Evolutionary conservation across 2,797 vertebrate species (phyloP), one percentile per base, ranked within the genome.

Genomic region (Rhynchonycteris naso): DNA sequence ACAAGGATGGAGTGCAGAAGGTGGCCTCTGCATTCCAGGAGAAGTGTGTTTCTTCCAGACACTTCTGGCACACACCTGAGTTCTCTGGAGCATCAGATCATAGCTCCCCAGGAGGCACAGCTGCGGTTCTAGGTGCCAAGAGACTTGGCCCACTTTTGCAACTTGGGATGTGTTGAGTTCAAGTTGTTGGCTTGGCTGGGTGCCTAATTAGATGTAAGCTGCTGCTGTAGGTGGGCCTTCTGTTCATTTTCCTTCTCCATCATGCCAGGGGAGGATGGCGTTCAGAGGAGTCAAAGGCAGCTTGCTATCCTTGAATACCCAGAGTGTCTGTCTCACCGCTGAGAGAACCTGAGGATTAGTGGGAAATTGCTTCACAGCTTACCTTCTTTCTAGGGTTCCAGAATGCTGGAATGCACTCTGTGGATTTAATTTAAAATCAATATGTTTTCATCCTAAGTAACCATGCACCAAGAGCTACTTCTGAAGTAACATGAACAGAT

Each of bases 381-480:
- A 63, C 28, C 78, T 85, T 54, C 59, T 65, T 61, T 15, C 7
- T 43, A 13, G 50, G 65, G 56, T 38, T 76, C 59, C 26, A 15
- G 56, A 15, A 66, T 56, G 58, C n/a, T 65, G n/a, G 66, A 56
- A 56, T 89, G n/a, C 14, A 47, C 4, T 65, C 63, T 33, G 18
- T 26, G 6, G 38, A 65, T 87, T 68, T 95, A 14, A 94, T 52
- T 76, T 59, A 72, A 87, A 88, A 82, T 81, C 54, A 87, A n/a
- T 58, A 81, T 18, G 28, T 74, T 69, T 79, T 83, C 54, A 59
- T 75, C 22, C 28, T 63, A 85, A 85, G 63, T 91, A 81, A 84
- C 28, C 59, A 91, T 13, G n/a, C 50, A 22, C 86, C 14, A 83
- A 54, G n/a, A 78, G 28, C 33, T 88, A 65, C 52, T 58, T 79